A percentile compares a stretch with the other conserved stretches of the same genome.
Conservation (phyloP, 1,140 invertebrate species). For the Parasteatoda tepidariorum region DNA sequence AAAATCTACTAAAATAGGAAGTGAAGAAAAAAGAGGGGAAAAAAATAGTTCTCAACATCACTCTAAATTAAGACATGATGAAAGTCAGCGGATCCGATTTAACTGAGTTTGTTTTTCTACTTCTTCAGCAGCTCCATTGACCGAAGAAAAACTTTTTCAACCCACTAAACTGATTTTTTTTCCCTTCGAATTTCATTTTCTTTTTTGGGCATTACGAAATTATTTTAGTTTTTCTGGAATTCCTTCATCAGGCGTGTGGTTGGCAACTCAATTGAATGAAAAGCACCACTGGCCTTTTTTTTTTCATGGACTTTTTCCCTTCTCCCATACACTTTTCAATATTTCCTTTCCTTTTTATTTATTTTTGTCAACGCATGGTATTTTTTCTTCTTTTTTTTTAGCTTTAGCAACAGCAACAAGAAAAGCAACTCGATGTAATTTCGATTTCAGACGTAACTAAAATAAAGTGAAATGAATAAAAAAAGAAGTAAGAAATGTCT, state of each 20-base stretch:
- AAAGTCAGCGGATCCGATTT: neutral
- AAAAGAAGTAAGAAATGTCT: neutral
- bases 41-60: too few species aligned
- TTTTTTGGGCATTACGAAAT: neutral
- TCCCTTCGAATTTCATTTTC: neutral
- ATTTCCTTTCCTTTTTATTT: neutral
- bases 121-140: neutral
- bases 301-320: neutral
- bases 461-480: constrained; percentile 33
- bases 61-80: neutral
- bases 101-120: neutral
- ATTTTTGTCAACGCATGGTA: constrained; percentile 13
- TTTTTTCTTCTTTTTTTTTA: neutral
- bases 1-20: too few species aligned
- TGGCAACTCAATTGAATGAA: constrained; percentile 36
- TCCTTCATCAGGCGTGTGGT: constrained; percentile 39
- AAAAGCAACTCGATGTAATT: constrained; percentile 32
- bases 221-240: neutral
- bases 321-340: neutral
- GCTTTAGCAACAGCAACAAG: neutral
- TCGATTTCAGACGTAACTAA: constrained; percentile 17
- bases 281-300: neutral
- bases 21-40: too few species aligned
- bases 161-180: neutral
- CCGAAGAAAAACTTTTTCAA: neutral